Evolutionary conservation across 2,113 vertebrate genomes (phyloP), one percentile per base, ranked within the genome.

Genomic region (Halichoeres trimaculatus): DNA sequence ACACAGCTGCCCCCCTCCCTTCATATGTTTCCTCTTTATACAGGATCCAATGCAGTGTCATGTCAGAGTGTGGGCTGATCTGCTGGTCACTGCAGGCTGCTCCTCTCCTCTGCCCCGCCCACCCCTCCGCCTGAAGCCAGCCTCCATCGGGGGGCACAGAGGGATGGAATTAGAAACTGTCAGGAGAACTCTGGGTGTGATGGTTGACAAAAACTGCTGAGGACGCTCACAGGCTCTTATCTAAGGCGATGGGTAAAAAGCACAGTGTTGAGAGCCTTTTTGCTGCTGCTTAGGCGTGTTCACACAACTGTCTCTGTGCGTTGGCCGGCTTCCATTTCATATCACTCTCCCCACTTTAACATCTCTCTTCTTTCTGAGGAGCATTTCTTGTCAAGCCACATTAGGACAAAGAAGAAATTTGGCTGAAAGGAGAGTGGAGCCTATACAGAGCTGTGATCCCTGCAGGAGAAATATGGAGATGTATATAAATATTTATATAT

Each of bases 111-210:
- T 47, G 38, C 61, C 69, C 65, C 68, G 5, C 43, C 43, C 30
- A 1, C n/a, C 59, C 26, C 17, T 17, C 64, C 22, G 61, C 59
- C 80, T 20, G 51, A 34, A 78, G 83, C 50, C 60, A 19, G 48
- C 48, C 12, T 50, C 50, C 22, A 38, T 55, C 45, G 6, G 34
- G 51, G 41, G 41, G 35, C 59, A 36, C 83, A 50, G 53, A 54
- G 74, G 70, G 76, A 78, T 63, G 7, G 59, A 82, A 91, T 80
- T 86, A 87, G 81, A 88, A 85, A 50, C 85, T 85, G 83, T 85
- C 86, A 78, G 57, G 26, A 59, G 57, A 66, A 75, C 69, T 81
- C 79, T 78, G 54, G 64, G 69, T 66, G 56, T 63, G 68, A 74
- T 61, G 53, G 60, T 43, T 85, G 87, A 79, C 53, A 66, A 74